Evolutionary conservation across 2,797 vertebrate species (phyloP).

Genomic region (Acrossocheilus wenchowensis): DNA sequence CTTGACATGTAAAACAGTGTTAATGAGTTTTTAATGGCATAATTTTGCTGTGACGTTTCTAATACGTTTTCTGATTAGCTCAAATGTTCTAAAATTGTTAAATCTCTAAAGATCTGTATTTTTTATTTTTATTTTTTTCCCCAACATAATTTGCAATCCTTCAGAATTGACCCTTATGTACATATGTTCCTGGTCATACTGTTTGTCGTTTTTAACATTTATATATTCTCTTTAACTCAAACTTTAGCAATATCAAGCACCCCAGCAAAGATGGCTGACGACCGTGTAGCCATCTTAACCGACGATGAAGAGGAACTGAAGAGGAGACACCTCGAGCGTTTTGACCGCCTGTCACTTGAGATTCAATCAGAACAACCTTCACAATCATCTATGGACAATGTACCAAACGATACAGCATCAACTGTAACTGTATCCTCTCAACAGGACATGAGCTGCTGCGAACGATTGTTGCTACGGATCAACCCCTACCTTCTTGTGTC

Average conservation of each 20-base stretch:
- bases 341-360: conserved; percentile 81
- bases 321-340: conserved; percentile 88
- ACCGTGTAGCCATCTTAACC: conserved; percentile 94
- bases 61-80: background rate
- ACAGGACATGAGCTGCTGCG: conserved; percentile 83
- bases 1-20: background rate
- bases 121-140: background rate
- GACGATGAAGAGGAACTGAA: conserved; percentile 97
- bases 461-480: conserved; percentile 86
- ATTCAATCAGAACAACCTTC: conserved; percentile 67
- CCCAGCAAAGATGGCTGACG: conserved; percentile 87
- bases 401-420: conserved; percentile 57
- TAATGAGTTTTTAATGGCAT: background rate
- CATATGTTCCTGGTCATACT: background rate
- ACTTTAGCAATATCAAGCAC: conserved; percentile 56
- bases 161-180: background rate
- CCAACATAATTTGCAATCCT: background rate
- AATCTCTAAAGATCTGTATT: background rate
- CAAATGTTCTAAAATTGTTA: background rate
- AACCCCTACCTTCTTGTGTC: conserved; percentile 92
- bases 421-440: conserved; percentile 59
- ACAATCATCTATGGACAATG: conserved; percentile 59
- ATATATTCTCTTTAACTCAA: background rate
- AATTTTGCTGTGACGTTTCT: background rate
- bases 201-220: background rate